Evolutionary conservation across 2,797 vertebrate genomes (phyloP).

Genomic region (Pampus argenteus): DNA sequence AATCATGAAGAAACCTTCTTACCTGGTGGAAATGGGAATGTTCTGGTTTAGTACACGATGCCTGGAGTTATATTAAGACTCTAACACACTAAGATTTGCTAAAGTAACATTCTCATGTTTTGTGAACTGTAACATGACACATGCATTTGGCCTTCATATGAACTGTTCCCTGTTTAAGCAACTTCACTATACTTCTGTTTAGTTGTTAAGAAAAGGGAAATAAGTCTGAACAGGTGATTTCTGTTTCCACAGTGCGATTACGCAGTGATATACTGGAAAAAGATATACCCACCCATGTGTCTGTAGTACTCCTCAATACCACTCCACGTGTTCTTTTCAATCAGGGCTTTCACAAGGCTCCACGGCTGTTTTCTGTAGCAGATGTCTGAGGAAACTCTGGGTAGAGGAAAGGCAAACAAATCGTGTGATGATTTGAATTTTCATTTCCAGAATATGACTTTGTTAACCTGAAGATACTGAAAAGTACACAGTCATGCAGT

Average conservation of each 20-base stretch:
- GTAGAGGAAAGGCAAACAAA: conserved; percentile 28
- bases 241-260: neutral
- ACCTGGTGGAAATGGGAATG: no score
- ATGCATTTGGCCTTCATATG: neutral
- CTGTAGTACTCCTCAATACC: conserved; percentile 93
- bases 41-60: neutral
- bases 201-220: conserved; percentile 11
- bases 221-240: conserved; percentile 4
- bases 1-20: neutral
- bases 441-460: neutral
- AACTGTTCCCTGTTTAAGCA: neutral
- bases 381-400: conserved; percentile 93
- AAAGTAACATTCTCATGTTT: neutral
- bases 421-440: no score
- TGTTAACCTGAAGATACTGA: neutral
- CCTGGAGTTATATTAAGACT: neutral
- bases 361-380: conserved; percentile 95
- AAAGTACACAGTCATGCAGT: neutral
- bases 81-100: neutral
- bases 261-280: neutral
- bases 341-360: conserved; percentile 92
- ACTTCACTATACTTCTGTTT: conserved; percentile 9
- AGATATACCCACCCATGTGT: conserved; percentile 86
- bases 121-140: conserved; percentile 4
- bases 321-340: conserved; percentile 94